Base-by-base conservation (phyloP, 2,888 invertebrate species). In the Cosmia trapezina region DNA sequence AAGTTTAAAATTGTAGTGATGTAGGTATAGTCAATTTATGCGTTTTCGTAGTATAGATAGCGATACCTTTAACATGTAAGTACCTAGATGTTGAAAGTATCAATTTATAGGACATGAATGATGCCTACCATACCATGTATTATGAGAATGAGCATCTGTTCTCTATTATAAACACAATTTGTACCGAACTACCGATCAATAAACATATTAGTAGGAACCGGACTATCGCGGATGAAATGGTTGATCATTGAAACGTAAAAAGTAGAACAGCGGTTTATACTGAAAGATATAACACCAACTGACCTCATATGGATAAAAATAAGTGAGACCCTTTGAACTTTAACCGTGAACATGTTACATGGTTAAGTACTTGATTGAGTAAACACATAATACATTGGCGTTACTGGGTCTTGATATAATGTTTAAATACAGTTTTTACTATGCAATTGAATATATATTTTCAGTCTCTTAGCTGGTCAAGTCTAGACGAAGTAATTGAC, bases 161-260 rank as follows among this genome's bases (percentile, higher is more conserved):
- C 41, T 83, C 49, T 71, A 37, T 49, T 67, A 64, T 60, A 69
- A 84, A 76, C 69, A 76, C 56, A 61, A 53, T 57, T n/a, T 51
- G 47, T 61, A 60, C 12, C 56, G 22, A 70, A 70, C 51, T 66
- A 64, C 57, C 57, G 54, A 78, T 70, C 66, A 73, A 77, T 85
- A 73, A 54, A 62, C 19, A 59, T 14, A 59, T 12, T 67, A 70
- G 57, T 73, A 70, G 73, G 80, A 80, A 84, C 59, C 83, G 62
- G 59, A 62, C 47, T 70, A 73, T 70, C 75, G 68, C 66, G 57
- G 84, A 73, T 80, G 62, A 78, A 86, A 84, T 74, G 70, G 33
- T 61, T 81, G 70, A 73, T 57, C 79, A 73, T 51, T 86, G 68
- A 79, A 84, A 70, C 74, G 82, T 83, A 73, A 83, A 85, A 81